These are phyloP conservation scores for Gephyroberyx darwinii DNA, from an alignment of 2,797 vertebrate species.

Conservation along the genomic window DNA sequence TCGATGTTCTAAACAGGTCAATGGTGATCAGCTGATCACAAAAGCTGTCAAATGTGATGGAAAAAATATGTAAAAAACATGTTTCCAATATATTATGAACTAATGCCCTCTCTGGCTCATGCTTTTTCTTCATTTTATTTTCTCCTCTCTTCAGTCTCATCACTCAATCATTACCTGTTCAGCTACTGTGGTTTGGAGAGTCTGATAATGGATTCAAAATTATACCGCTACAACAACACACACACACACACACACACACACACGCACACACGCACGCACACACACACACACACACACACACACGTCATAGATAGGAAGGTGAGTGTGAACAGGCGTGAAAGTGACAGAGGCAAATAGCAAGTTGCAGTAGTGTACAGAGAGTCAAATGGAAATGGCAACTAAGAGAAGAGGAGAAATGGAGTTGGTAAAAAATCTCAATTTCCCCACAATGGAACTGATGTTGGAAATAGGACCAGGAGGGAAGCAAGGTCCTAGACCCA, in stretches of 20 bases:
- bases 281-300: slow-evolving; percentile 10
- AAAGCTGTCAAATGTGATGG: too few relatives aligned
- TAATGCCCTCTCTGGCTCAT: background rate
- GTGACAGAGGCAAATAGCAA: slow-evolving; percentile 3
- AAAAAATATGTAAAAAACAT: too few relatives aligned
- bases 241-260: too few relatives aligned
- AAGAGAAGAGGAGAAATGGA: background rate
- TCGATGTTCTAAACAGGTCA: too few relatives aligned
- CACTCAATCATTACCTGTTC: slow-evolving; percentile 26
- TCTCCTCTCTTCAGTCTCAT: background rate
- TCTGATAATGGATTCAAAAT: slow-evolving; percentile 55
- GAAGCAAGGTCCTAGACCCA: too few relatives aligned
- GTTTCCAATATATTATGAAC: too few relatives aligned
- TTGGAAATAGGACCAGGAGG: too few relatives aligned
- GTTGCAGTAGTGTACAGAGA: slow-evolving; percentile 7
- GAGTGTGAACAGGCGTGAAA: background rate
- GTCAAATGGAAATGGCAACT: background rate
- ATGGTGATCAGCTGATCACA: too few relatives aligned
- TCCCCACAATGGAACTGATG: too few relatives aligned
- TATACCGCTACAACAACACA: too few relatives aligned
- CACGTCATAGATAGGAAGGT: background rate
- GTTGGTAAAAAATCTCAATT: too few relatives aligned
- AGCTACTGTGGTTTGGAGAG: slow-evolving; percentile 24
- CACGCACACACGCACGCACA: background rate
- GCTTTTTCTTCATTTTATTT: background rate